Evolutionary conservation across 2,113 vertebrate genomes (phyloP).

Genomic region (Gallinago paraguaiae): DNA sequence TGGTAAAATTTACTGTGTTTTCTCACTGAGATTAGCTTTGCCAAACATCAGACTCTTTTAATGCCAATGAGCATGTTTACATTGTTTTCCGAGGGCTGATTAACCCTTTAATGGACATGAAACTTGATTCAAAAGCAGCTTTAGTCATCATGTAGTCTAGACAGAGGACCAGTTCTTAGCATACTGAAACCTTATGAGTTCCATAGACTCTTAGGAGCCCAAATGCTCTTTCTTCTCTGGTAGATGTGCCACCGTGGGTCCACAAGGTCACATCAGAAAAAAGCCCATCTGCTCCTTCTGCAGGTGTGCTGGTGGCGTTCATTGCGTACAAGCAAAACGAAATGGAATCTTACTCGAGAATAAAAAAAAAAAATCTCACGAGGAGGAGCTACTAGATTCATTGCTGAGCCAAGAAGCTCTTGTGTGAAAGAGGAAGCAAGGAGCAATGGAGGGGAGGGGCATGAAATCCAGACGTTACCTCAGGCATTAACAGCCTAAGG

Average conservation of each 20-base stretch:
- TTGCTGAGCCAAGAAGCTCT: conserved; percentile 5
- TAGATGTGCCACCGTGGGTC: not conserved
- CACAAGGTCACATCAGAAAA: not conserved
- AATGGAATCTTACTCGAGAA: not conserved
- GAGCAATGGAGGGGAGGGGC: conserved; percentile 22
- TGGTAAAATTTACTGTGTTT: not conserved
- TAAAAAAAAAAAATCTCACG: not conserved
- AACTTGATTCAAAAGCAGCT: not conserved
- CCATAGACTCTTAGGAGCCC: no score
- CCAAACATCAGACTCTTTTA: not conserved
- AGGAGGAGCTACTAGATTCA: not conserved
- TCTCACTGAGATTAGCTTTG: not conserved
- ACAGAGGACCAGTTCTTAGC: not conserved
- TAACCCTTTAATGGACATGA: not conserved
- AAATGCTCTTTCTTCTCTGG: not conserved
- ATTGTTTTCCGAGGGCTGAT: not conserved
- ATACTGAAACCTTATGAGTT: not conserved
- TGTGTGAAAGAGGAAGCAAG: conserved; percentile 15
- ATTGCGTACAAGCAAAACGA: not conserved
- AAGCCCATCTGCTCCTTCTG: not conserved
- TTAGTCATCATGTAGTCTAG: not conserved
- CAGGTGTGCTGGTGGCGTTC: not conserved
- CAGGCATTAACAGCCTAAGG: conserved; percentile 32
- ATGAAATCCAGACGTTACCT: conserved; percentile 52
- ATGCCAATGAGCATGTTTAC: not conserved